Base-by-base conservation (phyloP, 2,113 vertebrate species). In the Rhea pennata region DNA sequence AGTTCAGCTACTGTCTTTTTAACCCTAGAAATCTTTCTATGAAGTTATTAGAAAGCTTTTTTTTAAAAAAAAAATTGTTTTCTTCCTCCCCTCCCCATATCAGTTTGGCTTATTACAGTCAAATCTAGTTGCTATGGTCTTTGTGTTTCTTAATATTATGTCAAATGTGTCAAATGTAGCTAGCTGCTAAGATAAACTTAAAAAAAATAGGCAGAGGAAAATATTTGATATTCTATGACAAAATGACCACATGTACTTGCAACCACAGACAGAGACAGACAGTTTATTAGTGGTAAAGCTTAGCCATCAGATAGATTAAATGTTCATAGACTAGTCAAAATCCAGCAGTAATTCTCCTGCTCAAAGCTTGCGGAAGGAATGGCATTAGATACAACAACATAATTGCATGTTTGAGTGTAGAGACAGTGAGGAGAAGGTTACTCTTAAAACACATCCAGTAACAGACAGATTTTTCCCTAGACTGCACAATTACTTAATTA, bases 131-230 rank as follows among this genome's bases (percentile, higher is more conserved):
- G 36, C 36, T 36, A 6, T 36, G 36, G 36, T 36, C 36, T 36
- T 6, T 5, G 16, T 7, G 6, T 31, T 73, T 61, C 50, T 73
- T 73, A 46, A 44, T 3, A 19, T 5, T 46, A 11, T 0, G 0
- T 76, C 39, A 73, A 50, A 62, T 14, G 3, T 0, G 0, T 76
- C 39, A 73, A 50, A 62, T 14, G 3, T 10, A 76, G 10, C 3
- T 51, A 17, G 33, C 22, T 72, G 21, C 21, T 69, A 56, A 62
- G n/a, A 40, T 58, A 36, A 5, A 44, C 21, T 36, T 36, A 36
- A 36, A 36, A 36, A 36, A 36, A 36, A 62, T 11, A 5, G 19
- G 56, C 2, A 1, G 5, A 53, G 11, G 7, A 17, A 82, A 87
- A 36, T 36, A 42, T 56, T 61, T 50, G 70, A 71, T 9, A 17